phyloP scores from a whole-genome alignment of 2,888 invertebrate species.

The Chloroclystis v-ata region DNA sequence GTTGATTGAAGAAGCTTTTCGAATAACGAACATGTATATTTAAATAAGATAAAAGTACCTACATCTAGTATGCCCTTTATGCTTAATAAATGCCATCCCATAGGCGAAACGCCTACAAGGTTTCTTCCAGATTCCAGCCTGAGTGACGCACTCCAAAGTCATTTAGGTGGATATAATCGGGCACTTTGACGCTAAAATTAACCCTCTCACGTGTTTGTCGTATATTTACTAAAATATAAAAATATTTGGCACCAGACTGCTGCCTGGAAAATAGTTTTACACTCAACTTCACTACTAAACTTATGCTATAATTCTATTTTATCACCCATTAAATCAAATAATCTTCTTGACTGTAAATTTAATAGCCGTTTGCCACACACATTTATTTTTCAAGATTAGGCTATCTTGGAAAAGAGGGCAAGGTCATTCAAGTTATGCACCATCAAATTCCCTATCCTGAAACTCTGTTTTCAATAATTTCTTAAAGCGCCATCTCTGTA shows the following conservation, averaged over 20 bases:
- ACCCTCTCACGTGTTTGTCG: constrained; percentile 44
- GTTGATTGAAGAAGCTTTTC: too few relatives aligned
- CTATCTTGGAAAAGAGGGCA: not conserved
- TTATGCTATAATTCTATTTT: not conserved
- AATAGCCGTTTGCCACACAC: not conserved
- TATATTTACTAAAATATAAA: constrained; percentile 45
- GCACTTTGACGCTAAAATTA: constrained; percentile 40
- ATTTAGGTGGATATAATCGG: constrained; percentile 33
- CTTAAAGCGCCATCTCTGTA: constrained; percentile 29
- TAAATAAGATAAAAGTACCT: too few relatives aligned
- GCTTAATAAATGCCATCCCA: constrained; percentile 1
- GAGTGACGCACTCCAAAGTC: constrained; percentile 42
- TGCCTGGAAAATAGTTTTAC: constrained; percentile 8
- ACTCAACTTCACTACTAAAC: not conserved
- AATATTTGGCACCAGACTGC: constrained; percentile 40
- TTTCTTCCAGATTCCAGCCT: constrained; percentile 12
- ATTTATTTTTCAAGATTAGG: not conserved
- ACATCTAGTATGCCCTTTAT: not conserved
- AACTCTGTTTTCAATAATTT: constrained; percentile 2
- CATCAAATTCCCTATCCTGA: not conserved
- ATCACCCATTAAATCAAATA: not conserved
- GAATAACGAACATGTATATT: too few relatives aligned
- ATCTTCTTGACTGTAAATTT: not conserved
- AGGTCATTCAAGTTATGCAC: not conserved
- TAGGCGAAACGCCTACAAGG: constrained; percentile 1